Percentiles rank a stretch among this genome's conserved stretches.
These are phyloP conservation scores for Drosophila anomelani DNA, from an alignment of 2,888 invertebrate species.

Conservation along the genomic window DNA sequence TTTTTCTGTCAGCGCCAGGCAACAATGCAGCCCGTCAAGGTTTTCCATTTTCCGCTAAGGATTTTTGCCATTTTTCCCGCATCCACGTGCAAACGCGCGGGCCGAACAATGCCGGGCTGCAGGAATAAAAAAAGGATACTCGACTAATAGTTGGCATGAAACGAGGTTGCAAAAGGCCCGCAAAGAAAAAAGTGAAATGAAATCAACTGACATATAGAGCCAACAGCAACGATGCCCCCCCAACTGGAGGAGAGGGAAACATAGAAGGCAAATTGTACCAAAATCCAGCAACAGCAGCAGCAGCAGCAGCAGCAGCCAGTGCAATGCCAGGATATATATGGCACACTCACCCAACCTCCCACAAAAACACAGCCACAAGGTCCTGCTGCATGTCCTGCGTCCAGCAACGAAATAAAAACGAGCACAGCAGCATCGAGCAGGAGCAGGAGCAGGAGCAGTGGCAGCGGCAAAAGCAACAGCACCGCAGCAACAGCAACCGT, in stretches of 20 bases:
- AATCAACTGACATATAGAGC: slow-evolving; percentile 80
- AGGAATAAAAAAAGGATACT: slow-evolving; percentile 44
- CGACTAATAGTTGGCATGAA: slow-evolving; percentile 72
- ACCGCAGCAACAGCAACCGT: slow-evolving; percentile 55
- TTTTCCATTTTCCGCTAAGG: slow-evolving; percentile 50
- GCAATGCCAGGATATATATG: slow-evolving; percentile 72
- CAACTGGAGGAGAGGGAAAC: slow-evolving; percentile 11
- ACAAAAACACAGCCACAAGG: slow-evolving; percentile 58
- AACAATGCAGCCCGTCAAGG: slow-evolving; percentile 81
- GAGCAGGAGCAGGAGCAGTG: slow-evolving; percentile 47
- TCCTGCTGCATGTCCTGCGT: slow-evolving; percentile 58
- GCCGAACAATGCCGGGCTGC: slow-evolving; percentile 1
- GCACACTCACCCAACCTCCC: slow-evolving; percentile 54
- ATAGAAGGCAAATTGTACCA: slow-evolving; percentile 73
- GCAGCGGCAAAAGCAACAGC: slow-evolving; percentile 58
- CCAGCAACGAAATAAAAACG: slow-evolving; percentile 66
- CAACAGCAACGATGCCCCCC: slow-evolving; percentile 15
- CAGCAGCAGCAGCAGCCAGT: slow-evolving; percentile 67
- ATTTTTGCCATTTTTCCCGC: slow-evolving; percentile 22
- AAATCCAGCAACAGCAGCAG: slow-evolving; percentile 65
- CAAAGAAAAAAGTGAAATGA: slow-evolving; percentile 75
- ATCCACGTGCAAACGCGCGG: slow-evolving; percentile 52
- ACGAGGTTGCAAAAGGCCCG: slow-evolving; percentile 33
- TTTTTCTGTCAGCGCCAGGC: slow-evolving; percentile 55
- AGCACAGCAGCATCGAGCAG: slow-evolving; percentile 45